phyloP scores from a whole-genome alignment of 2,797 vertebrate genomes.

The Manis crassicaudata region DNA sequence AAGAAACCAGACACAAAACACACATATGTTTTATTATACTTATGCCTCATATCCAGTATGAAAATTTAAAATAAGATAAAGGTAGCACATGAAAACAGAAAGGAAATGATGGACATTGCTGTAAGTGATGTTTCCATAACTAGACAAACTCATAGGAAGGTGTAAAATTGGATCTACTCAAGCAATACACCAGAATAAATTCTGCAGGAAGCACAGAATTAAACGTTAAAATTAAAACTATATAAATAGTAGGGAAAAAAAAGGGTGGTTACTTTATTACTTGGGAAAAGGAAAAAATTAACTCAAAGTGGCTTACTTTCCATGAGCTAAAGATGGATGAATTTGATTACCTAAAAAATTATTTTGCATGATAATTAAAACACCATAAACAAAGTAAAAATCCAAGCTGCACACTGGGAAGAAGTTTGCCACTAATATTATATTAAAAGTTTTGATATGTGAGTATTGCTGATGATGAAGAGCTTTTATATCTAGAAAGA shows the following conservation, averaged over 20 bases:
- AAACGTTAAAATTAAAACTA: neutral
- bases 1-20: neutral
- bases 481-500: neutral
- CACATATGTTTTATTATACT: neutral
- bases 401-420: neutral
- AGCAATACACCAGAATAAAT: neutral
- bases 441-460: neutral
- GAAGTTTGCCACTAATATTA: neutral
- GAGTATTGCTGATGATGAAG: neutral
- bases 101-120: neutral
- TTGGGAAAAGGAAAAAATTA: neutral
- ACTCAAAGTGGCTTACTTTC: neutral
- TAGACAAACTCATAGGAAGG: neutral
- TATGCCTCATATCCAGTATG: neutral
- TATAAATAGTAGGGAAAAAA: neutral
- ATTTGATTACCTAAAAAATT: neutral
- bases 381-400: neutral
- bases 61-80: neutral
- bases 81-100: neutral
- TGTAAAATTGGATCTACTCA: neutral
- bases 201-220: neutral
- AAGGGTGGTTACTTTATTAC: neutral
- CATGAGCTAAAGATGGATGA: neutral
- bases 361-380: neutral
- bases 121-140: neutral